Evolutionary conservation across 2,888 invertebrate species (phyloP), one percentile per base, ranked within the genome.

Genomic region (Parnassius glacialis): DNA sequence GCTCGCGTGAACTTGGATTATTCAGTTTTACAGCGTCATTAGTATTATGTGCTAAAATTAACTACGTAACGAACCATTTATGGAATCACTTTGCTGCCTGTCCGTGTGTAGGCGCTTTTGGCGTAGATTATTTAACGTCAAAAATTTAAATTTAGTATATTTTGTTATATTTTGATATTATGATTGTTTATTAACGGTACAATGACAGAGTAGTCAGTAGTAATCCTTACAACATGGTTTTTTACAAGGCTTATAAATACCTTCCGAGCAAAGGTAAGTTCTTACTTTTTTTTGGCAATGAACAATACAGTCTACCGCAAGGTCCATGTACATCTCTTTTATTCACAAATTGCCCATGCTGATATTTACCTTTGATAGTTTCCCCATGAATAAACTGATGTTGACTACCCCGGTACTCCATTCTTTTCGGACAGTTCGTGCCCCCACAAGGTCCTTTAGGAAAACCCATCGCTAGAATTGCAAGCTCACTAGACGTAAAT

Each of bases 381-480:
- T 90, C 87, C 10, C 91, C 91, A 45, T 73, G 81, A 52, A 91
- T 88, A 54, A 91, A 91, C 57, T 87, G 85, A 67, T 91, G 90
- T 60, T 91, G 88, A 65, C 87, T 88, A 1, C 90, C 90, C 68
- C 90, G 79, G 57, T 78, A 90, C 0, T 91, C 89, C 90, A 91
- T 87, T 64, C 91, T 75, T 65, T 85, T 88, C 1, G 79, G 81
- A 70, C 91, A 91, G 56, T 91, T 91, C 0, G 88, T 90, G n/a
- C 91, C 91, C 60, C 90, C 90, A 69, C 91, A 91, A 3, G 90
- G 90, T 0, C 91, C 91, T 71, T 90, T 91, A 1, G 91, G 91
- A 61, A 91, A 91, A 52, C 91, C 91, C 91, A 91, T 91, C 0
- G 91, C 74, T n/a, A 91, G 74, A 60, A 91, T 91, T 0, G 85